A percentile compares a stretch with the other conserved stretches of the same genome.
Evolutionary conservation across 2,888 invertebrate species (phyloP).

Genomic region (Autographa gamma): DNA sequence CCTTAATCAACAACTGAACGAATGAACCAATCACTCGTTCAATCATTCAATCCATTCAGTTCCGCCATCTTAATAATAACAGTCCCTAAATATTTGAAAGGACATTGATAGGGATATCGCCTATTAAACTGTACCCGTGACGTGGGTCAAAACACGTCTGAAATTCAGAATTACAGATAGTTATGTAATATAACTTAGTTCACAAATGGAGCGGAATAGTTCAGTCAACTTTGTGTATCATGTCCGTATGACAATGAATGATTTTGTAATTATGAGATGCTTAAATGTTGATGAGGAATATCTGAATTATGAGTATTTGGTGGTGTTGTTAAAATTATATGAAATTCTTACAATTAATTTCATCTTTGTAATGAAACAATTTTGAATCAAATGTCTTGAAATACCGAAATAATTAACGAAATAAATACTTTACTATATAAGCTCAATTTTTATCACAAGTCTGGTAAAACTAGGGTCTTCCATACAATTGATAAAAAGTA

Average conservation of each 20-base stretch:
- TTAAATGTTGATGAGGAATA: too few relatives aligned
- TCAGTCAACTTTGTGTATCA: background rate
- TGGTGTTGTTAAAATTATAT: too few relatives aligned
- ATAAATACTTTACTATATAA: too few relatives aligned
- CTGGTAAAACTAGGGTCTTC: too few relatives aligned
- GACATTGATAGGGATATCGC: constrained; percentile 24
- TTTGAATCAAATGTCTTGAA: too few relatives aligned
- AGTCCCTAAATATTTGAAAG: constrained; percentile 28
- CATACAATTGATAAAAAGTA: too few relatives aligned
- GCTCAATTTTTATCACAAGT: too few relatives aligned
- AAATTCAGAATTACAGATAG: background rate
- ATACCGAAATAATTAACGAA: too few relatives aligned
- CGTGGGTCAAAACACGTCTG: background rate
- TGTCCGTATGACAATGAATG: background rate
- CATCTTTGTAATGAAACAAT: too few relatives aligned
- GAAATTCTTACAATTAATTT: too few relatives aligned
- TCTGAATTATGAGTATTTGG: too few relatives aligned
- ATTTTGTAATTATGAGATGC: background rate
- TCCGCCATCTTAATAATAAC: constrained; percentile 9
- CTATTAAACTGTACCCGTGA: constrained; percentile 32
- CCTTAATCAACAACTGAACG: background rate
- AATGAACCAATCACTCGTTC: constrained; percentile 25
- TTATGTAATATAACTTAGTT: background rate
- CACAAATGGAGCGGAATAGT: background rate
- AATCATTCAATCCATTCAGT: constrained; percentile 9